Conservation (phyloP, 2,888 invertebrate genomes). For the Patella pellucida region DNA sequence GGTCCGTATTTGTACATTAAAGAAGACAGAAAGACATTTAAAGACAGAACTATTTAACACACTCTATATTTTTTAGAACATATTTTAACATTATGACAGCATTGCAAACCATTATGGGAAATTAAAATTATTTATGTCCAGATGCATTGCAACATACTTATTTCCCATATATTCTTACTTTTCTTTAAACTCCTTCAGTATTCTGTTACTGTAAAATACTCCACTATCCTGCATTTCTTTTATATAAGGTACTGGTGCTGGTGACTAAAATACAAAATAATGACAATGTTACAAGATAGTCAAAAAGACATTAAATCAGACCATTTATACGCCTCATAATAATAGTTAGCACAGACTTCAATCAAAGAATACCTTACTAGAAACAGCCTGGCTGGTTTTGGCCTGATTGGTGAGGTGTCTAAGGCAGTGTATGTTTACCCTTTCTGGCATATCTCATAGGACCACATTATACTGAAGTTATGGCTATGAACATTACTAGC, state of each 20-base stretch:
- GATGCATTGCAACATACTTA: too few species aligned
- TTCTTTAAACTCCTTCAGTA: conserved; percentile 97
- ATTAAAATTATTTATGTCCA: too few species aligned
- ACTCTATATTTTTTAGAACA: too few species aligned
- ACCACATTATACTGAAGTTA: too few species aligned
- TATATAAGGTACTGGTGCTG: conserved; percentile 94
- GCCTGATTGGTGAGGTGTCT: too few species aligned
- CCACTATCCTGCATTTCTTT: conserved; percentile 99
- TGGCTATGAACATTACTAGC: too few species aligned
- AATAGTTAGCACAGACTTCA: background rate
- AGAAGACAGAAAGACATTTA: background rate
- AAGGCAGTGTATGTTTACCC: too few species aligned
- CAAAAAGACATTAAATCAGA: background rate
- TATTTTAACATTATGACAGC: too few species aligned
- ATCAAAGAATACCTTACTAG: background rate
- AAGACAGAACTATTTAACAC: too few species aligned
- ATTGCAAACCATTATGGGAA: too few species aligned
- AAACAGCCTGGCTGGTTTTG: background rate
- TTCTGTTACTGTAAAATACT: conserved; percentile 97
- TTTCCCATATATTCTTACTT: conserved; percentile 74
- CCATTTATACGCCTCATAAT: background rate
- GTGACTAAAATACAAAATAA: conserved; percentile 75
- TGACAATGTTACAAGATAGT: background rate
- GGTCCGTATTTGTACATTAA: background rate
- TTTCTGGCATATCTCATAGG: too few species aligned